phyloP scores from a whole-genome alignment of 2,113 vertebrate species.

The Setophaga coronata region DNA sequence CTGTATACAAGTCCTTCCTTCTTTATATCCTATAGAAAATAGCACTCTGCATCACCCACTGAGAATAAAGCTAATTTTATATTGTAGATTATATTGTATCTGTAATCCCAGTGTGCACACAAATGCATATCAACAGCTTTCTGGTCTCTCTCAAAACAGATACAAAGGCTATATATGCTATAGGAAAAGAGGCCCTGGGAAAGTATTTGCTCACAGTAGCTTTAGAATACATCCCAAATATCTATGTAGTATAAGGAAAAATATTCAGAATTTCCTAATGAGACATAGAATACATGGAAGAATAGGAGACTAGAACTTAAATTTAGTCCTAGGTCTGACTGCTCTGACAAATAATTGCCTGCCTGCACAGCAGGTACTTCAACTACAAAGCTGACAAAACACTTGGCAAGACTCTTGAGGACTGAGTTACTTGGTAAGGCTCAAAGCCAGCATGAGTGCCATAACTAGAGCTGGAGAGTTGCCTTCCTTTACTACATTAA shows the following conservation, averaged over 20 bases:
- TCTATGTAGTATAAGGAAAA: background rate
- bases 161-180: background rate
- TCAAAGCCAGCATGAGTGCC: background rate
- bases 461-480: background rate
- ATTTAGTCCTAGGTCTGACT: background rate
- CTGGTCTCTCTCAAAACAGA: background rate
- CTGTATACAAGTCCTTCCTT: background rate
- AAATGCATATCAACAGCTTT: background rate
- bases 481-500: background rate
- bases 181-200: background rate
- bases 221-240: background rate
- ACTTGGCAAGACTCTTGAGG: background rate
- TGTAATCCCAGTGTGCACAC: background rate
- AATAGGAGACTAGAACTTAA: background rate
- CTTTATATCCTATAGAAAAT: background rate
- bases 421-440: background rate
- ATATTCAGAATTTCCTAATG: background rate
- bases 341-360: background rate
- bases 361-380: background rate
- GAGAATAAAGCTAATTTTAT: background rate
- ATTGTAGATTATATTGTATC: background rate
- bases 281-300: background rate
- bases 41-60: background rate
- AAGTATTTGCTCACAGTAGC: background rate
- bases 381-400: background rate